Evolutionary conservation across 2,797 vertebrate species (phyloP).

Genomic region (Fundulus diaphanus): DNA sequence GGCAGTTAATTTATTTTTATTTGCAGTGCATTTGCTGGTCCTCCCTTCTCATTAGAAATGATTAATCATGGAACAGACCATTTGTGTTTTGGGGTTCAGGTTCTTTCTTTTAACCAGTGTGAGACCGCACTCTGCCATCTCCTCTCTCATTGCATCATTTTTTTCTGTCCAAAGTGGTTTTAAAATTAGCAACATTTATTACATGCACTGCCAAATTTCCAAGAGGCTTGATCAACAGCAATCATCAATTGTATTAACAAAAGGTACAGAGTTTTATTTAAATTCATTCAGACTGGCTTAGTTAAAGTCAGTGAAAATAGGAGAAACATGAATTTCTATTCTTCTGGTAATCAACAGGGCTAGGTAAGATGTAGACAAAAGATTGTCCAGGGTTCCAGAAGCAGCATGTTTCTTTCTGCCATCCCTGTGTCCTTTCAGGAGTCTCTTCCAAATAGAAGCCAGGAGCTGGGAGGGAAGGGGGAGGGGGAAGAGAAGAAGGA

Average conservation of each 20-base stretch:
- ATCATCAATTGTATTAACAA: neutral
- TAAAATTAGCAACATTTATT: neutral
- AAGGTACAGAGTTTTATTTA: neutral
- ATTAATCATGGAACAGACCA: slow-evolving; percentile 69
- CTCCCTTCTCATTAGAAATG: slow-evolving; percentile 76
- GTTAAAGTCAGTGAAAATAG: slow-evolving; percentile 37
- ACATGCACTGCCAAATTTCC: neutral
- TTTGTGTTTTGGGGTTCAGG: slow-evolving; percentile 52
- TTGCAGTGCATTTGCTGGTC: slow-evolving; percentile 70
- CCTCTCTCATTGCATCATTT: neutral
- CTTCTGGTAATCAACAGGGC: slow-evolving; percentile 27
- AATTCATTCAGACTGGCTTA: slow-evolving; percentile 35
- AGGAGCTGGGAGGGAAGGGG: slow-evolving; percentile 22
- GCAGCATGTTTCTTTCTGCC: slow-evolving; percentile 11
- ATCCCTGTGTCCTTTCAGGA: slow-evolving; percentile 19
- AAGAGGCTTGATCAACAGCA: neutral
- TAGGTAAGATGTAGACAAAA: slow-evolving; percentile 45
- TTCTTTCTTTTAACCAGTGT: slow-evolving; percentile 18
- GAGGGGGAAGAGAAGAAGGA: slow-evolving; percentile 4
- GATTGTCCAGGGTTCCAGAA: slow-evolving; percentile 53
- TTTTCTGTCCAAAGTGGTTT: neutral
- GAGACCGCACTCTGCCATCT: neutral
- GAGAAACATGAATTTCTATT: slow-evolving; percentile 46
- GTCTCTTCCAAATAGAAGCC: slow-evolving; percentile 59
- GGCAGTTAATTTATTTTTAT: slow-evolving; percentile 79